Evolutionary conservation across 2,797 vertebrate species (phyloP).

Genomic region (Picus viridis): DNA sequence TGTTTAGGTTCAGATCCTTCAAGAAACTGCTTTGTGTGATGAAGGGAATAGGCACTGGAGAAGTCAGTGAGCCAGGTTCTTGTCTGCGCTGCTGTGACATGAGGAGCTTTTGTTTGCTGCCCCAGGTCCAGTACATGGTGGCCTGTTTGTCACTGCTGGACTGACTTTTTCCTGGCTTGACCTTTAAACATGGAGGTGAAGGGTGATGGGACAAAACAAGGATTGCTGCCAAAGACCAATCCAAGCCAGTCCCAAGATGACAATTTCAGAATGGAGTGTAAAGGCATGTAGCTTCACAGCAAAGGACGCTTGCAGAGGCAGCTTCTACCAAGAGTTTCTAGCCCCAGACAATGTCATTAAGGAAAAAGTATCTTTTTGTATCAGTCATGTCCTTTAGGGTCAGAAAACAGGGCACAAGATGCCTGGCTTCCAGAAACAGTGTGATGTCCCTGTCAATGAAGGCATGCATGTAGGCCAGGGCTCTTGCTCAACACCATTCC

Average conservation of each 20-base stretch:
- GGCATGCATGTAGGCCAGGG: not conserved
- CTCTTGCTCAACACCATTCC: not conserved
- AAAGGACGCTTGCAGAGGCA: not conserved
- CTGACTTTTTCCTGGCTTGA: not conserved
- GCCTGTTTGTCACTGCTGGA: not conserved
- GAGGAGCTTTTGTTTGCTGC: not conserved
- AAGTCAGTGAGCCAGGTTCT: not conserved
- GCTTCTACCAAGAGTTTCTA: not conserved
- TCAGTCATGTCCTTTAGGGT: not conserved
- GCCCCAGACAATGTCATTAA: not conserved
- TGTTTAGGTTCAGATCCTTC: not conserved
- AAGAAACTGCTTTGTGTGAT: not conserved
- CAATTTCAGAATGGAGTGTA: not conserved
- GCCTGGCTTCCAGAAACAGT: not conserved
- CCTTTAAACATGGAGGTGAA: not conserved
- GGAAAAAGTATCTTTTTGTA: not conserved
- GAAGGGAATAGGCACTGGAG: not conserved
- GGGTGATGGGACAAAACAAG: not conserved
- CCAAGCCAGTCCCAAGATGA: not conserved
- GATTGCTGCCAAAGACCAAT: not conserved
- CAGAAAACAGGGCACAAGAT: not conserved
- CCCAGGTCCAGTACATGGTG: rapidly evolving
- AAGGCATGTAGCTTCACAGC: not conserved
- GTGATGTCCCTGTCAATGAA: not conserved
- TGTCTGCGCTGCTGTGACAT: rapidly evolving